Base-by-base conservation (phyloP, 2,113 vertebrate species). In the Rhabdornis inornatus region DNA sequence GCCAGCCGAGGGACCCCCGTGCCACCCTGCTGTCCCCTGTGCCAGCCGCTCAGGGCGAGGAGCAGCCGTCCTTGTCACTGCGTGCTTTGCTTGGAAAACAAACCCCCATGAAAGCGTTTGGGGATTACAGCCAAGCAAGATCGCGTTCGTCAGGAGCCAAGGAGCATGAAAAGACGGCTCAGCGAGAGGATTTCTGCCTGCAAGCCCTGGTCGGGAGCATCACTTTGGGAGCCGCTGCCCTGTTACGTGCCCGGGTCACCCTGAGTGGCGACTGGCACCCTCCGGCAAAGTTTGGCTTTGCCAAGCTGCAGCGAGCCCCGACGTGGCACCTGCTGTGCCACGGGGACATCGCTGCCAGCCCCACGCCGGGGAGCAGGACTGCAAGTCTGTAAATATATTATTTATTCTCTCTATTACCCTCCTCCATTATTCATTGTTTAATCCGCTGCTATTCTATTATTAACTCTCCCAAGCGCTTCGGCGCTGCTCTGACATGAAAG, bases 331-430 rank as follows among this genome's bases (percentile, higher is more conserved):
- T 3, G 44, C 71, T 2, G 5, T 21, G 68, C 80, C 37, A 1
- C 1, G 1, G 78, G 44, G 88, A 39, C 47, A 39, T 39, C 33
- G 18, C 56, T 5, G 42, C 6, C 74, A 21, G 64, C 39, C 69
- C 52, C 63, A 1, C 7, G 53, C 66, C n/a, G 5, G 5, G 42
- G 42, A 87, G 47, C 81, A 15, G 70, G 40, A 4, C 74, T n/a
- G 78, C 30, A 0, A 69, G 88, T 45, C 63, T 83, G 82, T 88
- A 79, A 88, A 88, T 96, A 76, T 30, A 93, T 96, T 94, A 94
- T 94, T 93, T 93, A 93, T 94, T 69, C 52, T 77, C 89, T 93
- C 92, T 80, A 82, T 95, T 93, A 91, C 92, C 69, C 95, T 96
- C 56, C 90, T 96, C 94, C 89, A 92, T 93, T 92, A 92, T 95